A percentile compares a stretch with the other conserved stretches of the same genome.
These are phyloP conservation scores for Phalacrocorax pelagicus DNA, from an alignment of 2,113 vertebrate species.

Conservation along the genomic window DNA sequence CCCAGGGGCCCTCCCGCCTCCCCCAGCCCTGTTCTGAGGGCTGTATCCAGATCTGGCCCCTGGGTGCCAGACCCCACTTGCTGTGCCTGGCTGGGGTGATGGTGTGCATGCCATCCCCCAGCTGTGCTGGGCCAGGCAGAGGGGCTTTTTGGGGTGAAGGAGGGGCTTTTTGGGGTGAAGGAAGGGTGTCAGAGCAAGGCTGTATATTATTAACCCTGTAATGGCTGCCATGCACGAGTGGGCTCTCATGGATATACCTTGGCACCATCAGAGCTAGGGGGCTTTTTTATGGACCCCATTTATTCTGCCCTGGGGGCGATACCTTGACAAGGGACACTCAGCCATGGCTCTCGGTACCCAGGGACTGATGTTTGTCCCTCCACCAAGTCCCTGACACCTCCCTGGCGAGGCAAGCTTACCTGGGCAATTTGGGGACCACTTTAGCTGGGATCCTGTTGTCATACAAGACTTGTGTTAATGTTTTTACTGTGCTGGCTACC, in stretches of 20 bases:
- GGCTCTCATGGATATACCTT: rapidly evolving
- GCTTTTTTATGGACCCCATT: rapidly evolving
- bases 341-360: background rate
- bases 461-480: background rate
- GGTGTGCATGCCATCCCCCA: rapidly evolving
- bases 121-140: background rate
- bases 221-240: rapidly evolving
- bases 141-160: background rate
- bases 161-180: background rate
- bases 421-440: background rate
- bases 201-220: background rate
- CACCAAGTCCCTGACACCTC: rapidly evolving
- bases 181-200: background rate
- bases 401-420: rapidly evolving
- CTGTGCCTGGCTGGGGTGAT: rapidly evolving
- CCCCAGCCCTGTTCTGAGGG: background rate
- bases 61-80: rapidly evolving
- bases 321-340: background rate
- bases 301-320: background rate
- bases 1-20: background rate
- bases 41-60: rapidly evolving
- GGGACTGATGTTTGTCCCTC: background rate
- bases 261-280: background rate
- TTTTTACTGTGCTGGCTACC: slow-evolving; percentile 13
- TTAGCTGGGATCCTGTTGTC: background rate